Evolutionary conservation across 2,888 invertebrate species (phyloP).

Genomic region (Nemapogon koenigi): DNA sequence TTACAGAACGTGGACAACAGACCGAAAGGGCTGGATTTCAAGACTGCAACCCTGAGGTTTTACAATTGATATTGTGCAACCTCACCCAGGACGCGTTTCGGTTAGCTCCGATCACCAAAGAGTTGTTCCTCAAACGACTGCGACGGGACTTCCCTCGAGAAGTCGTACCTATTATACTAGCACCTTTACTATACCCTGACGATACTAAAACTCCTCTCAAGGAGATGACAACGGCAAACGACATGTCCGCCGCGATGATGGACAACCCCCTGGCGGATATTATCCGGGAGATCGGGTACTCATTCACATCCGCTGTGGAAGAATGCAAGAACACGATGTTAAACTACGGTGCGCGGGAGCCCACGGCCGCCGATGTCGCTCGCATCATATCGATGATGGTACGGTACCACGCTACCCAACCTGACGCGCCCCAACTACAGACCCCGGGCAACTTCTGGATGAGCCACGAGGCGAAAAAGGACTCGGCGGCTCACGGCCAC

Average conservation of each 20-base stretch:
- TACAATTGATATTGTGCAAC: conserved; percentile 79
- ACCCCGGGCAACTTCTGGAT: conserved; percentile 72
- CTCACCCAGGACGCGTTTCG: conserved; percentile 69
- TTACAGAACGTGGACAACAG: conserved; percentile 68
- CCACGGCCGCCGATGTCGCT: conserved; percentile 85
- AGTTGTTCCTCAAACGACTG: conserved; percentile 81
- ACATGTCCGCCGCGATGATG: conserved; percentile 68
- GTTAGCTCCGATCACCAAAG: conserved; percentile 75
- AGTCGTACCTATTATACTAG: conserved; percentile 86
- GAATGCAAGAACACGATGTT: conserved; percentile 86
- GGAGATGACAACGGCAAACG: conserved; percentile 70
- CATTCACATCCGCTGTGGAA: conserved; percentile 85
- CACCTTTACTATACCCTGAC: conserved; percentile 90
- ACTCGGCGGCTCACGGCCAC: conserved; percentile 38
- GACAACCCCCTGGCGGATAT: conserved; percentile 85
- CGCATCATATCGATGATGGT: conserved; percentile 88
- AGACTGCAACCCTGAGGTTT: conserved; percentile 88
- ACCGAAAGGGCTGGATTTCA: conserved; percentile 83
- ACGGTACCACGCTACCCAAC: conserved; percentile 72
- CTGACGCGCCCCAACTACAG: conserved; percentile 73
- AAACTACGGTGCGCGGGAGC: conserved; percentile 82
- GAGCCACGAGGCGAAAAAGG: conserved; percentile 62
- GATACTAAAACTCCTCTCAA: too few species aligned
- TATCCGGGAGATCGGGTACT: conserved; percentile 90
- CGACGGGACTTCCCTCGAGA: conserved; percentile 88